phyloP scores from a whole-genome alignment of 2,113 vertebrate genomes.

The Pongo abelii region DNA sequence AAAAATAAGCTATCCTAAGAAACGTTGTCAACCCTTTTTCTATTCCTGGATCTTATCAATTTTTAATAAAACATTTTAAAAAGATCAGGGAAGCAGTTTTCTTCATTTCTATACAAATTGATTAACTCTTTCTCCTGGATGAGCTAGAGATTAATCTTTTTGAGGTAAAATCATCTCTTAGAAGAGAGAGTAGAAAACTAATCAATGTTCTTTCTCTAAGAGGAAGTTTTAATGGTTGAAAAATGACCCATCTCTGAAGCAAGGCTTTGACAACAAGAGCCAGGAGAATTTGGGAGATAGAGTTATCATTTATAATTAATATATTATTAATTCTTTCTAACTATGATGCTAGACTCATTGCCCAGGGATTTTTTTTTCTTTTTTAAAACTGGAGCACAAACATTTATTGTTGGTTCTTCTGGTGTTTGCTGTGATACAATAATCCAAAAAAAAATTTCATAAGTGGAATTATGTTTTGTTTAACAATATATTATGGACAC shows the following conservation, averaged over 20 bases:
- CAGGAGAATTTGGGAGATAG: not conserved
- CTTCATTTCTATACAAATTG: constrained; percentile 35
- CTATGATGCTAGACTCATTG: not conserved
- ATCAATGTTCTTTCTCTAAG: constrained; percentile 47
- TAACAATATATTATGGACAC: not conserved
- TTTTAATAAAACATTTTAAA: constrained; percentile 21
- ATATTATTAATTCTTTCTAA: constrained; percentile 24
- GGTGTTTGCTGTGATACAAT: not conserved
- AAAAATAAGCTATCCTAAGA: not conserved
- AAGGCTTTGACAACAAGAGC: not conserved
- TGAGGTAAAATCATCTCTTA: constrained; percentile 48
- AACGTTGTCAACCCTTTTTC: not conserved
- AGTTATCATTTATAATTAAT: constrained; percentile 44
- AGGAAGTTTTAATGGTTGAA: constrained; percentile 51
- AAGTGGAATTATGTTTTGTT: not conserved
- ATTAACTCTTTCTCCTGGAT: constrained; percentile 18
- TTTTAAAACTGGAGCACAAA: not conserved
- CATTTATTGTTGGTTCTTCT: not conserved
- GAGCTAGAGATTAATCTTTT: constrained; percentile 55
- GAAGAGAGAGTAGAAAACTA: constrained; percentile 28
- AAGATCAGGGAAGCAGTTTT: constrained; percentile 45
- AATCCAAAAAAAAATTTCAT: not conserved
- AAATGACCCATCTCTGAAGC: constrained; percentile 49
- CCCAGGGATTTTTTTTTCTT: not conserved
- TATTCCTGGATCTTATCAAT: constrained; percentile 45